Conservation (phyloP, 2,113 vertebrate genomes). For the Cavia porcellus region DNA sequence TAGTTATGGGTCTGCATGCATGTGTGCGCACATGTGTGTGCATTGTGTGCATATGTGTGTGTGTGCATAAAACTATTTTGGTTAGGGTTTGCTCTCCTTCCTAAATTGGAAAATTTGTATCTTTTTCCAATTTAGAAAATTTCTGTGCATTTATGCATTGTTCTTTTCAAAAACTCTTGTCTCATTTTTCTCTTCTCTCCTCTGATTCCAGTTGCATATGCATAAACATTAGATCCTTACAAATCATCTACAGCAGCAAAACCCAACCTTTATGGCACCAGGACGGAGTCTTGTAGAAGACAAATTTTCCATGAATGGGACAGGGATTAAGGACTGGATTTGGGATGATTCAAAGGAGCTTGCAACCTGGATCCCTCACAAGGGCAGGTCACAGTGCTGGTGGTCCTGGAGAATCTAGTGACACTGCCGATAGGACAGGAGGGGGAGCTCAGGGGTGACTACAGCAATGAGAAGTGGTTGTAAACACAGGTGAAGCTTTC, state of each 20-base stretch:
- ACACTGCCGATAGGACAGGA: background rate
- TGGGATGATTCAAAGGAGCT: background rate
- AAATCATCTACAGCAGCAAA: background rate
- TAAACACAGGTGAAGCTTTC: background rate
- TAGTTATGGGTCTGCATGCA: background rate
- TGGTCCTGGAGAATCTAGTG: background rate
- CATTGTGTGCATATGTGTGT: background rate
- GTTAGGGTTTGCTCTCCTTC: background rate
- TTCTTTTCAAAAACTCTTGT: background rate
- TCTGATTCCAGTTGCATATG: background rate
- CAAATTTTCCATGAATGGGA: background rate
- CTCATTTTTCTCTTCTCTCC: background rate
- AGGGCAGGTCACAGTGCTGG: background rate
- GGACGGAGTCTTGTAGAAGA: background rate
- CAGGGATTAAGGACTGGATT: background rate
- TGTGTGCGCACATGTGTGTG: no score
- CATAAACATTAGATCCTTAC: background rate
- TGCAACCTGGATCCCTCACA: background rate
- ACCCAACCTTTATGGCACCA: background rate
- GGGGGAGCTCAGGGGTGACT: background rate
- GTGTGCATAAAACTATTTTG: background rate
- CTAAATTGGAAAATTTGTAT: background rate
- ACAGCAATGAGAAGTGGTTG: background rate
- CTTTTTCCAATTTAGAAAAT: constrained; percentile 1
- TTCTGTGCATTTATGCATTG: background rate